These are phyloP conservation scores for Macropodus opercularis DNA, from an alignment of 2,797 vertebrate genomes.

Conservation along the genomic window DNA sequence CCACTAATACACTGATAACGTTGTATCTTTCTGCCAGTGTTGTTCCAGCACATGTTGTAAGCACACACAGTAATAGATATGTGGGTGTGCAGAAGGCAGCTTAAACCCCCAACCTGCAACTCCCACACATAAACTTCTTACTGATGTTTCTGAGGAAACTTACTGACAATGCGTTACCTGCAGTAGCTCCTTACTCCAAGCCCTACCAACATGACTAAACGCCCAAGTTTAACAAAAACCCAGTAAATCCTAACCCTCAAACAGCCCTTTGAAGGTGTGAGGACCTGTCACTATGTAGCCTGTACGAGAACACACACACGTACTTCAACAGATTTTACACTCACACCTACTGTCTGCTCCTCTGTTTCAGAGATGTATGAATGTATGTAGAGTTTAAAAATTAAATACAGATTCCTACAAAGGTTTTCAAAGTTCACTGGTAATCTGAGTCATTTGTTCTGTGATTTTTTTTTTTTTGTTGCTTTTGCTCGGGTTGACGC, in stretches of 20 bases:
- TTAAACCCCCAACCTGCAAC: conserved; percentile 52
- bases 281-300: too few species aligned
- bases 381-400: conserved; percentile 79
- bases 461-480: neutral
- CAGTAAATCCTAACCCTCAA: too few species aligned
- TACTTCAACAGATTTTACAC: conserved; percentile 31
- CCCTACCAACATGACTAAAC: too few species aligned
- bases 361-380: conserved; percentile 74
- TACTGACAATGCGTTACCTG: too few species aligned
- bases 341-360: conserved; percentile 55
- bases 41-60: conserved; percentile 54
- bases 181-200: too few species aligned
- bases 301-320: conserved; percentile 19
- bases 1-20: conserved; percentile 11
- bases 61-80: conserved; percentile 57
- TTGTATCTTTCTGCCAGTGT: conserved; percentile 17
- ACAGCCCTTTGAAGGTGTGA: too few species aligned
- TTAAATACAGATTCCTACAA: conserved; percentile 76
- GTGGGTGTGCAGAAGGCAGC: conserved; percentile 71
- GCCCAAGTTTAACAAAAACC: too few species aligned
- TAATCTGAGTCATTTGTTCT: conserved; percentile 37
- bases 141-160: too few species aligned
- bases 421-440: conserved; percentile 70
- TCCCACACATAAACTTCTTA: conserved; percentile 18
- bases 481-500: neutral